These are phyloP conservation scores for Sebastes flavidus DNA, from an alignment of 2,797 vertebrate species.

Conservation along the genomic window DNA sequence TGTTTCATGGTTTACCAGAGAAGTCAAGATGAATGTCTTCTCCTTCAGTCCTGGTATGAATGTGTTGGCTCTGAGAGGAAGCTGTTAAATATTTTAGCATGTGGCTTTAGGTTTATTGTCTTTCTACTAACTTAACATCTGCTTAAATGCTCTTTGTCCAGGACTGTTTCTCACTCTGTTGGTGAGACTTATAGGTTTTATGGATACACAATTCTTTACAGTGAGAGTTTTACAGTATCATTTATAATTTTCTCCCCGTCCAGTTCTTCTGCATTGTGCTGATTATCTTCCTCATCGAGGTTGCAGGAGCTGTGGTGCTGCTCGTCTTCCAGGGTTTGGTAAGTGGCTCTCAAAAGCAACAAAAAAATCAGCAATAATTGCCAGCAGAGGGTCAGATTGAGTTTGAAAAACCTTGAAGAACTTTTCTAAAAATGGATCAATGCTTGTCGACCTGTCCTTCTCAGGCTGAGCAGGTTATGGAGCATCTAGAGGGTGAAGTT, in stretches of 20 bases:
- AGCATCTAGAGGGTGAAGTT: slow-evolving; percentile 33
- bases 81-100: neutral
- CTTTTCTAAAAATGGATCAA: neutral
- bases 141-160: neutral
- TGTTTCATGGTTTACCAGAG: neutral
- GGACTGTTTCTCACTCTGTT: neutral
- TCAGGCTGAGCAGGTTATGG: slow-evolving; percentile 72
- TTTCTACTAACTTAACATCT: neutral
- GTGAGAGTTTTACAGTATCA: neutral
- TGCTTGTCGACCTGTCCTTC: neutral
- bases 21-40: neutral
- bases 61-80: neutral
- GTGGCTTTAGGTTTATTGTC: neutral
- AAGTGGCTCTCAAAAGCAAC: slow-evolving; percentile 40
- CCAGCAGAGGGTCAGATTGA: neutral
- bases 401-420: neutral
- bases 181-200: neutral
- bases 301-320: slow-evolving; percentile 80
- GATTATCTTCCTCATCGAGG: slow-evolving; percentile 83
- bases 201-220: neutral
- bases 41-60: neutral
- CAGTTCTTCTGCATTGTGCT: slow-evolving; percentile 86
- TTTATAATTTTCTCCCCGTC: neutral
- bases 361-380: neutral
- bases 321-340: slow-evolving; percentile 81